Percentiles rank a stretch among this genome's conserved stretches.
Conservation (phyloP, 2,113 vertebrate genomes). For the Atherinomorus stipes region DNA sequence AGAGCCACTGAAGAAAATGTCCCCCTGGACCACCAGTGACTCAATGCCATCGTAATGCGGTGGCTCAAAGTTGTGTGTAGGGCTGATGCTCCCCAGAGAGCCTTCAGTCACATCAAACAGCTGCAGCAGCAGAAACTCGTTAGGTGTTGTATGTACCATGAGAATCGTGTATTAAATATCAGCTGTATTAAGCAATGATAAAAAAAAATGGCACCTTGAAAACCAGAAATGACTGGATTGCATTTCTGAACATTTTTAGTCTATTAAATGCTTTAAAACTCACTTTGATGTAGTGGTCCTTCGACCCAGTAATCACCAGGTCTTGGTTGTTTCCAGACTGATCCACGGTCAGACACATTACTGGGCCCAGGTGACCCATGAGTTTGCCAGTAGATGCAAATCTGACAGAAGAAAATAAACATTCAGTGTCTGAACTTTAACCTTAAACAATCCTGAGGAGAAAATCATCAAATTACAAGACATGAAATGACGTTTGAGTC, state of each 20-base stretch:
- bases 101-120: slow-evolving; percentile 97
- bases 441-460: too few species aligned
- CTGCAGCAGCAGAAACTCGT: slow-evolving; percentile 71
- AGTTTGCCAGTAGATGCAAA: slow-evolving; percentile 97
- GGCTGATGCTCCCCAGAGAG: slow-evolving; percentile 90
- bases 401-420: slow-evolving; percentile 67
- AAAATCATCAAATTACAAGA: too few species aligned
- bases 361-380: slow-evolving; percentile 93
- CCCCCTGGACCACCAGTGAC: slow-evolving; percentile 91
- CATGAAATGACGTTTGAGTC: too few species aligned
- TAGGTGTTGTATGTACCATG: background rate
- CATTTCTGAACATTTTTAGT: background rate
- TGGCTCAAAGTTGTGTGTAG: slow-evolving; percentile 97
- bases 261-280: background rate
- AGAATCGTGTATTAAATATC: background rate
- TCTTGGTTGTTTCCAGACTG: slow-evolving; percentile 91
- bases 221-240: background rate
- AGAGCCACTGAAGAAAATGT: slow-evolving; percentile 95
- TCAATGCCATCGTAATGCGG: slow-evolving; percentile 99
- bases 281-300: slow-evolving; percentile 98
- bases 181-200: background rate
- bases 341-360: slow-evolving; percentile 98
- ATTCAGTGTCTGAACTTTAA: too few species aligned
- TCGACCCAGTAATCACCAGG: slow-evolving; percentile 95
- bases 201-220: background rate